A percentile compares a stretch with the other conserved stretches of the same genome.
These are phyloP conservation scores for Strigamia transsilvanica DNA, from an alignment of 2,888 invertebrate genomes.

Conservation along the genomic window DNA sequence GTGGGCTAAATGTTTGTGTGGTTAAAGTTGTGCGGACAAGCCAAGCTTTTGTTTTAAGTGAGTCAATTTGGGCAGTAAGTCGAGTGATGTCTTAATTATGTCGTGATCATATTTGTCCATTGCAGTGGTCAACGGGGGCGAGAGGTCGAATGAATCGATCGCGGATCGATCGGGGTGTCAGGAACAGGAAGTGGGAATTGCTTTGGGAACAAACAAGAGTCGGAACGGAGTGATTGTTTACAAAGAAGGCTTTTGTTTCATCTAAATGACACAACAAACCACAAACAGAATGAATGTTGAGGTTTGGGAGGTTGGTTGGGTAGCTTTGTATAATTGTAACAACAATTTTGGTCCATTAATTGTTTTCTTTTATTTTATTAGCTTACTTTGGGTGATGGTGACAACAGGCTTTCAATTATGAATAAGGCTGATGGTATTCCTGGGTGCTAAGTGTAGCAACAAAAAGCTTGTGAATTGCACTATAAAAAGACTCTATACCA, in stretches of 20 bases:
- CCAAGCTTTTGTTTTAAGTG: background rate
- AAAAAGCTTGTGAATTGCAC: too few relatives aligned
- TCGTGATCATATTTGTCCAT: slow-evolving; percentile 2
- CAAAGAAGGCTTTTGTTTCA: background rate
- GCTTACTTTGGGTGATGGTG: too few relatives aligned
- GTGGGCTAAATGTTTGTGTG: background rate
- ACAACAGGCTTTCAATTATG: too few relatives aligned
- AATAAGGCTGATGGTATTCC: too few relatives aligned
- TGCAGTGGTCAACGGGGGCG: slow-evolving; percentile 1
- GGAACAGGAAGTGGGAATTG: background rate
- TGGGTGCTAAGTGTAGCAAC: too few relatives aligned
- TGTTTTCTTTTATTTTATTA: too few relatives aligned
- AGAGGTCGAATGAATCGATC: background rate
- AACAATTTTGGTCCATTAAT: too few relatives aligned
- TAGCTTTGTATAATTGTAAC: background rate
- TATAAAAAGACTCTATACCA: too few relatives aligned
- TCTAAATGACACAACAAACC: background rate
- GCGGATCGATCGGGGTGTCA: background rate
- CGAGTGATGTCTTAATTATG: slow-evolving; percentile 32
- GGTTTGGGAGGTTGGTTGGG: background rate
- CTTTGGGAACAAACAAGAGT: background rate
- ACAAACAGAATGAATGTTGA: background rate
- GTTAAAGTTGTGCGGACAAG: background rate
- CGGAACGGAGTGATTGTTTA: background rate
- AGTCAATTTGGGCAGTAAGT: background rate